Evolutionary conservation across 2,113 vertebrate species (phyloP).

Genomic region (Macrotis lagotis): DNA sequence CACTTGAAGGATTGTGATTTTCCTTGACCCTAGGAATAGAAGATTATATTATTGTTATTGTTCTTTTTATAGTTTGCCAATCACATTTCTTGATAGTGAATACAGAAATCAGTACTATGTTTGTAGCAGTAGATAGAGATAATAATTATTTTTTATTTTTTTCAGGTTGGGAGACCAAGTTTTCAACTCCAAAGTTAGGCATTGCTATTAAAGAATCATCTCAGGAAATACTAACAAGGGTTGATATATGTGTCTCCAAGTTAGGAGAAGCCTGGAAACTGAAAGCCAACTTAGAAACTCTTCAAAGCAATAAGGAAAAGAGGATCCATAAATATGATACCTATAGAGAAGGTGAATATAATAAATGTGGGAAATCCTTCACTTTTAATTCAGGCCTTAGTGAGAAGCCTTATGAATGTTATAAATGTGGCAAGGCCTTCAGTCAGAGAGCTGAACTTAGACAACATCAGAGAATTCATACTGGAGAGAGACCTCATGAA

Average conservation of each 20-base stretch:
- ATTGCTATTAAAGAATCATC: not conserved
- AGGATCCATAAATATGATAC: not conserved
- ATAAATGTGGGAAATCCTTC: not conserved
- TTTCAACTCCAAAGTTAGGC: not conserved
- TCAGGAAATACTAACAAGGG: not conserved
- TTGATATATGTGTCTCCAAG: not conserved
- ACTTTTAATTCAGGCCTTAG: not conserved
- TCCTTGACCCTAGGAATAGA: not conserved
- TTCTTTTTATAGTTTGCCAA: not conserved
- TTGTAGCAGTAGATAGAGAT: not conserved
- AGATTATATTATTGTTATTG: not conserved
- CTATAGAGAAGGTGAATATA: not conserved
- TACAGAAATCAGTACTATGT: not conserved
- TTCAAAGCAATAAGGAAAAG: not conserved
- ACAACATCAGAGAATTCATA: constrained; percentile 34
- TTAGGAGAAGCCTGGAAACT: not conserved
- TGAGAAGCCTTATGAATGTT: not conserved
- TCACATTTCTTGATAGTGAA: not conserved
- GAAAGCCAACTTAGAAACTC: not conserved
- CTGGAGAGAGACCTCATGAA: constrained; percentile 12
- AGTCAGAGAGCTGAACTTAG: not conserved
- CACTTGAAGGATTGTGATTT: not conserved
- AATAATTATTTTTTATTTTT: not conserved
- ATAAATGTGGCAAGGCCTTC: not conserved
- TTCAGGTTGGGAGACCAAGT: not conserved